These are phyloP conservation scores for Agrotis puta DNA, from an alignment of 2,888 invertebrate genomes.

Conservation along the genomic window DNA sequence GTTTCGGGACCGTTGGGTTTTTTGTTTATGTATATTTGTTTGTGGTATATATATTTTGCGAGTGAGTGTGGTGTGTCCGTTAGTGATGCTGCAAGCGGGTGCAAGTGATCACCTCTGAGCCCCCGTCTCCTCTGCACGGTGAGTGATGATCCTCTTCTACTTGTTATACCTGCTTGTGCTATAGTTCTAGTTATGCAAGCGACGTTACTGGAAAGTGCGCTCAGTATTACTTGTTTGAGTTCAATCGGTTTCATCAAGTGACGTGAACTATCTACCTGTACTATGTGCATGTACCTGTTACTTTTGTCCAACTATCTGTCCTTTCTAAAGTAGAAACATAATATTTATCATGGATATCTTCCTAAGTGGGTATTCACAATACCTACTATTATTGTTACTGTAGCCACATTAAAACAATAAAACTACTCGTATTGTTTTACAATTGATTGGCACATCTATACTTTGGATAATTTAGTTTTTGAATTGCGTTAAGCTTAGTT, in stretches of 20 bases:
- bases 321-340: constrained; percentile 37
- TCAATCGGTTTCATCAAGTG: constrained; percentile 31
- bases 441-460: constrained; percentile 21
- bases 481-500: background rate
- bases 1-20: constrained; percentile 86
- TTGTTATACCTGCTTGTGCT: constrained; percentile 55
- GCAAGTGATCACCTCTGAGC: constrained; percentile 72
- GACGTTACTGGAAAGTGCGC: constrained; percentile 64
- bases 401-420: constrained; percentile 21
- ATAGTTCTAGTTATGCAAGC: constrained; percentile 74
- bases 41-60: constrained; percentile 79
- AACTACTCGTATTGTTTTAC: constrained; percentile 32
- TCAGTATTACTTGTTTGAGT: constrained; percentile 48
- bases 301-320: constrained; percentile 43
- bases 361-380: background rate
- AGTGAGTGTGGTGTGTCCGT: constrained; percentile 79
- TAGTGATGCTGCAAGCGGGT: constrained; percentile 80
- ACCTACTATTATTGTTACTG: constrained; percentile 16
- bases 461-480: constrained; percentile 1
- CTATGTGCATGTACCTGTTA: constrained; percentile 55
- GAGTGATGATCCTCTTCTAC: constrained; percentile 68
- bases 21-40: constrained; percentile 84
- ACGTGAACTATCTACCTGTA: constrained; percentile 33
- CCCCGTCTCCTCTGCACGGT: constrained; percentile 76
- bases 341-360: constrained; percentile 7